Conservation (phyloP, 2,113 vertebrate species). For the Marcusenius ussheri region DNA sequence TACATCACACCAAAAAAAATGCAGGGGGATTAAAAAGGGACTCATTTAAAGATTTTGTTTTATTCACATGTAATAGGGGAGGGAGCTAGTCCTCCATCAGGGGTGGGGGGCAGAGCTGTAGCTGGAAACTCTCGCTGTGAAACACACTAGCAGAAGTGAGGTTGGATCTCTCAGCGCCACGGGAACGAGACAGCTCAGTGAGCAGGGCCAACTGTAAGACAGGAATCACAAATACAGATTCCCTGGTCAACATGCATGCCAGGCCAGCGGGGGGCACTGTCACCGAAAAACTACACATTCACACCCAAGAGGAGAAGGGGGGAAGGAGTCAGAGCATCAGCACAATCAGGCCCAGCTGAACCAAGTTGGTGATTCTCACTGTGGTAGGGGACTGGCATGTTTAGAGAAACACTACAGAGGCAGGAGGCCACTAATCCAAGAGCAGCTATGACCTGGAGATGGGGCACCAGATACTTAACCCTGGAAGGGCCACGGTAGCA, state of each 20-base stretch:
- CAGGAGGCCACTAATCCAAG: background rate
- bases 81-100: conserved; percentile 69
- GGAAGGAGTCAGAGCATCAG: background rate
- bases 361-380: background rate
- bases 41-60: conserved; percentile 10
- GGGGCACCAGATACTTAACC: conserved; percentile 51
- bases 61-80: background rate
- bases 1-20: background rate
- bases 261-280: background rate
- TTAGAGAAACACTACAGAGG: background rate
- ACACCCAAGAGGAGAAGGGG: background rate
- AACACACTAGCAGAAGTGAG: conserved; percentile 65
- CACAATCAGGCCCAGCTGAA: background rate
- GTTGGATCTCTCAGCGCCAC: conserved; percentile 59
- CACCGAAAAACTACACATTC: background rate
- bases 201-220: conserved; percentile 77
- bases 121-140: conserved; percentile 78
- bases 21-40: background rate
- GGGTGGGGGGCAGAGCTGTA: conserved; percentile 78
- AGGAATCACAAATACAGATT: conserved; percentile 14
- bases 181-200: conserved; percentile 69
- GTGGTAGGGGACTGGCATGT: background rate
- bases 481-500: conserved; percentile 84
- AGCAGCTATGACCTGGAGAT: background rate
- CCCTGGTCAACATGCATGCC: background rate